These are phyloP conservation scores for Garra rufa DNA, from an alignment of 2,113 vertebrate genomes.

Conservation along the genomic window DNA sequence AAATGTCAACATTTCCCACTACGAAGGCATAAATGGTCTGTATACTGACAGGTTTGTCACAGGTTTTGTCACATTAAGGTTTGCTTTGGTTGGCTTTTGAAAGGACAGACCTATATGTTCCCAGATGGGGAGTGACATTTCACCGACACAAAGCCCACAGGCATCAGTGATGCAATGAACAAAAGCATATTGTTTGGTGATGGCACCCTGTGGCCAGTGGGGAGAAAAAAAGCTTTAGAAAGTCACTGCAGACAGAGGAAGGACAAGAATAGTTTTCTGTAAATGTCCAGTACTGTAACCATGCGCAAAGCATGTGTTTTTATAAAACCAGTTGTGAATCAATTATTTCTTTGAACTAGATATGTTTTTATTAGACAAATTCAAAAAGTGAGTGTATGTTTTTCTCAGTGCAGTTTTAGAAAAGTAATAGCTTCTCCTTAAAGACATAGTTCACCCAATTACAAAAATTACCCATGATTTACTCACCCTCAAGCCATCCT, in stretches of 20 bases:
- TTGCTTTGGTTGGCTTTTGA: slow-evolving; percentile 3
- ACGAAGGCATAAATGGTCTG: neutral
- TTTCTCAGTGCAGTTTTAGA: too few species aligned
- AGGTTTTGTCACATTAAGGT: neutral
- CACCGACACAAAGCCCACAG: slow-evolving; percentile 25
- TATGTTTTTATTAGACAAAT: too few species aligned
- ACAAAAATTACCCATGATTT: too few species aligned
- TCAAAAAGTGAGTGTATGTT: too few species aligned
- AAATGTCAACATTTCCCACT: neutral
- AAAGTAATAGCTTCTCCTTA: too few species aligned
- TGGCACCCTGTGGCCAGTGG: neutral
- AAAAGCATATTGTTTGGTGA: slow-evolving; percentile 36
- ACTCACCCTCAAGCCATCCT: too few species aligned
- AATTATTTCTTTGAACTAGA: too few species aligned
- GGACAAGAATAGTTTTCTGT: neutral
- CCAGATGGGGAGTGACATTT: slow-evolving; percentile 38
- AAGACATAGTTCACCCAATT: too few species aligned
- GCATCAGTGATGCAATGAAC: slow-evolving; percentile 25
- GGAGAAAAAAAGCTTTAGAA: neutral
- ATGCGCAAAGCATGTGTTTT: neutral
- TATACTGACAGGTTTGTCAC: neutral
- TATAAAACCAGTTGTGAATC: neutral
- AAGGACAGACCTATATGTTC: neutral
- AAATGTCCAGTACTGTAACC: neutral
- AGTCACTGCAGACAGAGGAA: neutral